phyloP scores from a whole-genome alignment of 2,888 invertebrate genomes.

The Calliphora vomitoria region DNA sequence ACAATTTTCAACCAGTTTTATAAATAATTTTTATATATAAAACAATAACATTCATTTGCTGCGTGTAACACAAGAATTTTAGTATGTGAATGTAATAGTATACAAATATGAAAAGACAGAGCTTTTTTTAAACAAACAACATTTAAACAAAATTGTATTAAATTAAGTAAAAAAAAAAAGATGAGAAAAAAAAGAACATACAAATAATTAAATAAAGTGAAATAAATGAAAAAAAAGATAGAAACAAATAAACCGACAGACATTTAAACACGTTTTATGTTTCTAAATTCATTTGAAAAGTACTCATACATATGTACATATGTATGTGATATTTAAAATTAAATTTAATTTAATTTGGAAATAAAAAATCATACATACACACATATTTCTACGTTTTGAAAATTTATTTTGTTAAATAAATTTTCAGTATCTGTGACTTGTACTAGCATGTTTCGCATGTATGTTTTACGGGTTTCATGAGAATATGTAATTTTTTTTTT shows the following conservation, averaged over 20 bases:
- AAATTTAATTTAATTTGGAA: neutral
- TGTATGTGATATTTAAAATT: neutral
- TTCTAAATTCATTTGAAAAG: neutral
- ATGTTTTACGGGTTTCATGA: neutral
- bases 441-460: neutral
- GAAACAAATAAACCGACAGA: neutral
- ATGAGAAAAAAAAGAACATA: neutral
- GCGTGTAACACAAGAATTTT: neutral
- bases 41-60: neutral
- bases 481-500: slow-evolving; percentile 5
- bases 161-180: neutral
- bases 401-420: neutral
- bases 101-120: neutral
- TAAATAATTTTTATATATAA: too few relatives aligned
- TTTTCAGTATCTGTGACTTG: neutral
- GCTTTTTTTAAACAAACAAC: neutral
- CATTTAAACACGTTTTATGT: neutral
- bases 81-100: neutral
- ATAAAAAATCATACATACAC: neutral
- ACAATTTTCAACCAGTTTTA: too few relatives aligned
- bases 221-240: neutral
- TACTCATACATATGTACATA: neutral
- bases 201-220: slow-evolving; percentile 2
- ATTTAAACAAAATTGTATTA: neutral
- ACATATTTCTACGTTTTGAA: neutral